Evolutionary conservation across 1,140 invertebrate genomes (phyloP), one percentile per base, ranked within the genome.

Genomic region (Phthorimaea operculella): DNA sequence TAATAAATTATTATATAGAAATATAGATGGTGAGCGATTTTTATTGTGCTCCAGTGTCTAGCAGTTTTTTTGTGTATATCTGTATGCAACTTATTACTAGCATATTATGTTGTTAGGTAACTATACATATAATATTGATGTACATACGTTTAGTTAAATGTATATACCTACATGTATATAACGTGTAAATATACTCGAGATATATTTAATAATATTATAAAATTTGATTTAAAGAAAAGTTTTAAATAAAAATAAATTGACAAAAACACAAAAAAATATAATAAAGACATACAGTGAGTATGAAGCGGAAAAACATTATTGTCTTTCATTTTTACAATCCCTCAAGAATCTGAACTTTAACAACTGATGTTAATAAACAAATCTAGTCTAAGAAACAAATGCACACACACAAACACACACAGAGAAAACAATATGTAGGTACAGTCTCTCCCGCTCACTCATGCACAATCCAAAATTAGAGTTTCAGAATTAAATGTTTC

Each of bases 271-370:
- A 77, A 74, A 74, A 67, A 65, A 71, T 73, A 70, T 67, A 78
- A 79, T 77, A 76, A 79, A 83, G 64, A 79, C 76, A 83, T 78
- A 79, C 79, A 76, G 70, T 77, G 76, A 83, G 79, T 80, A 78
- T 83, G 79, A 80, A 78, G 71, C 70, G 72, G 77, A 79, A 79
- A 79, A 79, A 63, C 68, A 57, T 63, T 70, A 10, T 59, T 68
- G 72, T 60, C 59, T 83, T 79, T 80, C 71, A 77, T 79, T 80
- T 76, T 17, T 17, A 18, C 49, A 44, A n/a, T 5, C 51, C 16
- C 21, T 28, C 21, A 28, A 28, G 6, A 6, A 28, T 28, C 21
- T 28, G 21, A n/a, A 28, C 21, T 28, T 28, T 28, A n/a, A n/a
- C n/a, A n/a, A n/a, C n/a, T n/a, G n/a, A n/a, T n/a, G n/a, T n/a